Base-by-base conservation (phyloP, 2,888 invertebrate species). In the Melolontha melolontha region DNA sequence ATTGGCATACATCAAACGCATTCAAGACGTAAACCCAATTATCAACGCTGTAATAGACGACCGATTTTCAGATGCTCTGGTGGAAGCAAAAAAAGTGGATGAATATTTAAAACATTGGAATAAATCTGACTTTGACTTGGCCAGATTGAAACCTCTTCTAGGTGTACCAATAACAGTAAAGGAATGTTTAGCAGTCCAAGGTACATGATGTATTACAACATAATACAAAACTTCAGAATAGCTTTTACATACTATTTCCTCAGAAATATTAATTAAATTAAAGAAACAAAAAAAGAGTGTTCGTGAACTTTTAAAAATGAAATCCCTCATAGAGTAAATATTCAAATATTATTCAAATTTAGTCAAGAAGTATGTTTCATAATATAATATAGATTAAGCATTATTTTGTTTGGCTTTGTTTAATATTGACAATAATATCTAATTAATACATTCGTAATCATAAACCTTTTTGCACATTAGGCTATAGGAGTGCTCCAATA, bases 161-260 rank as follows among this genome's bases (percentile, higher is more conserved):
- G 96, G 96, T 4, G 88, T 96, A 4, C 96, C 96, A 0, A 86
- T 96, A 70, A 93, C 95, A 5, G 90, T 94, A 0, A 96, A 95
- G 81, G 94, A 95, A 81, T 90, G 91, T 75, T 90, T 94, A 75
- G 88, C 89, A 54, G 89, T 94, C 1, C 88, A 91, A 87, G 95
- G 92, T 68, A 52, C 10, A n/a, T 34, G 6, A 34, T 10, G 6
- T 8, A 29, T 29, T 29, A 49, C 17, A 8, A 22, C 49, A 16
- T 49, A 7, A 44, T 44, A 12, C 44, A 22, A n/a, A n/a, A 22
- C 22, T 22, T 1, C 4, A 22, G 22, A 22, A 22, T 22, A 22
- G 22, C 4, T 22, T 22, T 22, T 22, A n/a, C 22, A 22, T 2
- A 4, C 22, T 22, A n/a, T n/a, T n/a, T n/a, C n/a, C n/a, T n/a